Percentiles rank a stretch among this genome's conserved stretches.
Conservation (phyloP, 2,797 vertebrate species). For the Coregonus suidteri region DNA sequence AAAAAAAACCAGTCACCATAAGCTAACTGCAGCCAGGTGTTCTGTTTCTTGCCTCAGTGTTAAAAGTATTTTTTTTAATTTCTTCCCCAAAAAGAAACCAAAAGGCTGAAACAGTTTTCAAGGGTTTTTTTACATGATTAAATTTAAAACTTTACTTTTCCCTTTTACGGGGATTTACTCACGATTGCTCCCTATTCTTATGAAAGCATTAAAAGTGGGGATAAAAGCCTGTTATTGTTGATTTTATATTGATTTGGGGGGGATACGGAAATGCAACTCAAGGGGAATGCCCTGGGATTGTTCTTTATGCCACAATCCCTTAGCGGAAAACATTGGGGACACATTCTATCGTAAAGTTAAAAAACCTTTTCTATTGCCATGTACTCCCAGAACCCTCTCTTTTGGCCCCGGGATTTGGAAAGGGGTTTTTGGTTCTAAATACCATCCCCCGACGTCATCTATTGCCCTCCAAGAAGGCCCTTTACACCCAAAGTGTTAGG, state of each 20-base stretch:
- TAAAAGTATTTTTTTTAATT: slow-evolving; percentile 57
- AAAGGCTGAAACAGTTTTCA: slow-evolving; percentile 63
- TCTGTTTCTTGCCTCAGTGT: slow-evolving; percentile 24
- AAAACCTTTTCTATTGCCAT: too few relatives aligned
- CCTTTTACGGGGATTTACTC: slow-evolving; percentile 51
- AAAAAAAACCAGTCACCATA: slow-evolving; percentile 18
- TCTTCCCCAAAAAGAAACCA: slow-evolving; percentile 56
- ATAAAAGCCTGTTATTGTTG: slow-evolving; percentile 42
- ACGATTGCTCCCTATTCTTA: slow-evolving; percentile 53
- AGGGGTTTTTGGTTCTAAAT: too few relatives aligned
- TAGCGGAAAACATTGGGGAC: slow-evolving; percentile 34
- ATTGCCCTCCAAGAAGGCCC: too few relatives aligned
- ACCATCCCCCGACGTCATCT: too few relatives aligned
- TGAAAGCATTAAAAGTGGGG: slow-evolving; percentile 54
- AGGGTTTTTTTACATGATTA: slow-evolving; percentile 59
- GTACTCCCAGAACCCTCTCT: too few relatives aligned
- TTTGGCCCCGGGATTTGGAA: too few relatives aligned
- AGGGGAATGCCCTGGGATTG: slow-evolving; percentile 29
- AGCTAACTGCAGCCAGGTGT: slow-evolving; percentile 34
- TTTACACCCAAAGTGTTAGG: too few relatives aligned
- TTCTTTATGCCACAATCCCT: slow-evolving; percentile 22
- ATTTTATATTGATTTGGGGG: slow-evolving; percentile 46
- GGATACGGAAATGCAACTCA: slow-evolving; percentile 17
- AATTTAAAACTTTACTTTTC: slow-evolving; percentile 56
- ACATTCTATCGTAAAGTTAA: slow-evolving; percentile 33